These are phyloP conservation scores for Betta splendens DNA, from an alignment of 2,797 vertebrate genomes.

Conservation along the genomic window DNA sequence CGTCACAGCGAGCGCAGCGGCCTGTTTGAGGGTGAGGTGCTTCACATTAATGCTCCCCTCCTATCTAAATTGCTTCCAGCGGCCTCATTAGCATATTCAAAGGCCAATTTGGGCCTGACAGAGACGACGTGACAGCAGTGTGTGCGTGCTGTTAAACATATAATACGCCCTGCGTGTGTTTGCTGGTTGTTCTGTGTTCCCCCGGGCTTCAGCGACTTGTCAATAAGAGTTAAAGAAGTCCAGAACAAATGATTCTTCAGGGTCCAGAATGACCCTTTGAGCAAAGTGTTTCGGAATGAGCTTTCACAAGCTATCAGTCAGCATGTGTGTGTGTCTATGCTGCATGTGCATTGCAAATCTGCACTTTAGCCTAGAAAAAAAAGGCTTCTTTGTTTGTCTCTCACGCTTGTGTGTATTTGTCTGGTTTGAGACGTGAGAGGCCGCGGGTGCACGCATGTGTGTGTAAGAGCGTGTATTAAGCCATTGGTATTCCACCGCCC, in stretches of 20 bases:
- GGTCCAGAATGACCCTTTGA: slow-evolving; percentile 56
- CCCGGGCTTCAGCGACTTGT: slow-evolving; percentile 46
- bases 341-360: slow-evolving; percentile 36
- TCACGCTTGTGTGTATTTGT: slow-evolving; percentile 11
- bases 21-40: slow-evolving; percentile 44
- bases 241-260: slow-evolving; percentile 59
- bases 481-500: slow-evolving; percentile 66
- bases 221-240: slow-evolving; percentile 66
- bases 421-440: slow-evolving; percentile 25
- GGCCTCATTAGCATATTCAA: slow-evolving; percentile 64
- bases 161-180: slow-evolving; percentile 6
- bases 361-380: slow-evolving; percentile 49
- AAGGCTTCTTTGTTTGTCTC: slow-evolving; percentile 35
- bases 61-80: slow-evolving; percentile 56
- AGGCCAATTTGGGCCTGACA: slow-evolving; percentile 56
- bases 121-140: slow-evolving; percentile 26
- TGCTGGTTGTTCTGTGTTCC: slow-evolving; percentile 7
- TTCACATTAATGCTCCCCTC: slow-evolving; percentile 55
- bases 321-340: slow-evolving; percentile 24
- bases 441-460: slow-evolving; percentile 31
- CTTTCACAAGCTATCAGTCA: slow-evolving; percentile 69
- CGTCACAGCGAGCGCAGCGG: slow-evolving; percentile 49
- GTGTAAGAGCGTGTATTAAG: slow-evolving; percentile 45
- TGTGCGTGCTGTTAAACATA: slow-evolving; percentile 13
- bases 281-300: slow-evolving; percentile 50